A percentile compares a stretch with the other conserved stretches of the same genome.
Evolutionary conservation across 2,113 vertebrate genomes (phyloP).

Genomic region (Heterotis niloticus): DNA sequence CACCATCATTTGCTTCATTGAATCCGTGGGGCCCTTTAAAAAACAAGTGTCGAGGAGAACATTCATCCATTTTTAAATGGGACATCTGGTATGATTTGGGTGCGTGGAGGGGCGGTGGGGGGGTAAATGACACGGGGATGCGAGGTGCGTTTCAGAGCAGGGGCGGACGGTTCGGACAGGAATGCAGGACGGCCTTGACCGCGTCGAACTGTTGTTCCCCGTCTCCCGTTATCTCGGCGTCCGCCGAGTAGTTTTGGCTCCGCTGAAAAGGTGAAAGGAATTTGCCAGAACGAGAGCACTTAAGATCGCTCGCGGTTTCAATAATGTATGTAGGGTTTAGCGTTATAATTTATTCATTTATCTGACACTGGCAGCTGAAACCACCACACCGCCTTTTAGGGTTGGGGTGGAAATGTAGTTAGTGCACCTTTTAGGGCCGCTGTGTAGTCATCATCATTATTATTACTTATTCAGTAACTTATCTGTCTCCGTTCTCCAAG

Average conservation of each 20-base stretch:
- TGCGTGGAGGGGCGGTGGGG: no score
- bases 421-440: no score
- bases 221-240: slow-evolving; percentile 71
- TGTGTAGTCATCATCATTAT: no score
- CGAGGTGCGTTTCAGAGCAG: slow-evolving; percentile 8
- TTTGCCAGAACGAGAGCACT: slow-evolving; percentile 69
- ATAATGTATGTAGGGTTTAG: slow-evolving; percentile 64
- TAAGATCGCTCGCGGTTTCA: slow-evolving; percentile 65
- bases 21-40: neutral
- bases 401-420: no score
- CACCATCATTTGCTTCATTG: slow-evolving; percentile 18
- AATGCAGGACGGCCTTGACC: slow-evolving; percentile 90
- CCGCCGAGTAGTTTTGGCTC: slow-evolving; percentile 70
- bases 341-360: no score
- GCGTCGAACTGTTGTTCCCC: slow-evolving; percentile 80
- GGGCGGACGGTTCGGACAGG: slow-evolving; percentile 56
- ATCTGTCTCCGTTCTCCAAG: slow-evolving; percentile 32
- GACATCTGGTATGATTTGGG: neutral
- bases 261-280: slow-evolving; percentile 63
- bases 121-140: neutral
- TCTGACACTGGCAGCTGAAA: no score
- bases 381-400: no score
- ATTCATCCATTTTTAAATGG: neutral
- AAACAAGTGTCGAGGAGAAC: neutral
- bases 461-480: slow-evolving; percentile 34